These are phyloP conservation scores for Chondrosia reniformis DNA, from an alignment of 37 sponge, comb jelly and placozoan species.

Conservation along the genomic window DNA sequence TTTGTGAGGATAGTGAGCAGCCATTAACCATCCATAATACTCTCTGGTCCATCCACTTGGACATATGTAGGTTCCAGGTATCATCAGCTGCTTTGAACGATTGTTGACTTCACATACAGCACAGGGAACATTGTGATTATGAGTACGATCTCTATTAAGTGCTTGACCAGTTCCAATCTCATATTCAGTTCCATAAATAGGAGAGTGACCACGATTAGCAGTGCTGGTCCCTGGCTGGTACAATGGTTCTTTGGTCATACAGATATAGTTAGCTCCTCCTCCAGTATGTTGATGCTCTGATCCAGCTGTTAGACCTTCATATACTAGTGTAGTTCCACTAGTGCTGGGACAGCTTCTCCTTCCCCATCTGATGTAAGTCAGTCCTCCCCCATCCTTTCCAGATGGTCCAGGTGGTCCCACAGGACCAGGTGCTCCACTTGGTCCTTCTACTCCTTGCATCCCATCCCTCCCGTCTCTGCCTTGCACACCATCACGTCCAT, in stretches of 20 bases:
- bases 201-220: not conserved
- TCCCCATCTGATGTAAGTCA: conserved; percentile 32
- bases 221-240: not conserved
- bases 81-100: not conserved
- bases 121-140: conserved; percentile 42
- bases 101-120: conserved; percentile 40
- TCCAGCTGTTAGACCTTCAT: not conserved
- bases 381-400: not conserved
- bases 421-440: not conserved
- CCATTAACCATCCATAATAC: conserved; percentile 60
- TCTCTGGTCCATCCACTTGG: conserved; percentile 46
- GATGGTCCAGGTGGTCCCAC: not conserved
- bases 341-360: not conserved
- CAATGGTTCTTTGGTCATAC: not conserved
- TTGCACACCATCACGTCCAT: not conserved
- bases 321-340: not conserved
- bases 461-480: conserved; percentile 12
- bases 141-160: not conserved
- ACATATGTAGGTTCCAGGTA: conserved; percentile 39
- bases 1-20: not conserved
- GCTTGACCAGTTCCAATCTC: not conserved
- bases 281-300: not conserved
- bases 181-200: conserved; percentile 38
- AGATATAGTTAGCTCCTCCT: conserved; percentile 6
- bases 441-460: conserved; percentile 4